Evolutionary conservation across 2,888 invertebrate genomes (phyloP).

Genomic region (Ypsolopha scabrella): DNA sequence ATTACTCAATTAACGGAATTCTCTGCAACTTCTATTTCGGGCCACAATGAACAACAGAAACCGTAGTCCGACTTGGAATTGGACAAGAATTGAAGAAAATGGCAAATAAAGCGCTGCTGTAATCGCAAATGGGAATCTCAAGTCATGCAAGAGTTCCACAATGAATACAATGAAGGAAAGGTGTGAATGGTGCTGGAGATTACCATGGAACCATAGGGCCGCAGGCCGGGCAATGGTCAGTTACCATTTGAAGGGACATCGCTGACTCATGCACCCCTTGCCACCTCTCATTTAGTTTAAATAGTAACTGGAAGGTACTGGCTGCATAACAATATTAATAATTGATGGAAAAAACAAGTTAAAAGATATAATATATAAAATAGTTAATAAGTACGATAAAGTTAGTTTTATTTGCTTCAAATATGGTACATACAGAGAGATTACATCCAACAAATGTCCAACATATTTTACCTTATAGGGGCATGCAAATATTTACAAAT

Average conservation of each 20-base stretch:
- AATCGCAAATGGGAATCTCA: conserved; percentile 15
- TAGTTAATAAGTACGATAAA: no score
- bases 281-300: neutral
- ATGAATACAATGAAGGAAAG: conserved; percentile 7
- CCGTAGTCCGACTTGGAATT: neutral
- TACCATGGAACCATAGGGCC: conserved; percentile 4
- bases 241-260: neutral
- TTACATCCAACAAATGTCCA: no score
- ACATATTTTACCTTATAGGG: no score
- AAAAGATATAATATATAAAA: no score
- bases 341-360: no score
- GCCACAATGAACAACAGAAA: no score
- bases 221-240: neutral
- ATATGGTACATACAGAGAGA: no score
- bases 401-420: no score
- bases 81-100: conserved; percentile 10
- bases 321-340: neutral
- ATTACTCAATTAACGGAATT: neutral
- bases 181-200: conserved; percentile 5
- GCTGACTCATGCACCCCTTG: conserved; percentile 6
- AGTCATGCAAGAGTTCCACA: conserved; percentile 23
- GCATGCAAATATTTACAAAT: no score
- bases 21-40: neutral
- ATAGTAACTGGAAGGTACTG: no score
- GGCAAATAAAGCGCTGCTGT: conserved; percentile 13